These are phyloP conservation scores for Chaetophractus vellerosus DNA, from an alignment of 2,797 vertebrate genomes.

Conservation along the genomic window DNA sequence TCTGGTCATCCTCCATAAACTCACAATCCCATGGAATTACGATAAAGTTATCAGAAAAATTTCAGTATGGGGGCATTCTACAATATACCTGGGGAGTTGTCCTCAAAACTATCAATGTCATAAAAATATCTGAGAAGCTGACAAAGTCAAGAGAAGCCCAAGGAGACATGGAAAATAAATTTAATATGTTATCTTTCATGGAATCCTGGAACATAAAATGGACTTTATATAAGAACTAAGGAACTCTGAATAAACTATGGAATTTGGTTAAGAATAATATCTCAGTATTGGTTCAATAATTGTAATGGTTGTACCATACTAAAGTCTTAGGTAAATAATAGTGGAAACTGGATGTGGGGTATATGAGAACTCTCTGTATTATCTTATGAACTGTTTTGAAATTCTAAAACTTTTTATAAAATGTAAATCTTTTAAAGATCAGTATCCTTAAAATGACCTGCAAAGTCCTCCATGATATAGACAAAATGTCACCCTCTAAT, in stretches of 20 bases:
- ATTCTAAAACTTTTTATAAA: not conserved
- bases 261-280: not conserved
- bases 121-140: not conserved
- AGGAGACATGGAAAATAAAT: not conserved
- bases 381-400: not conserved
- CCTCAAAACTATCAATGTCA: not conserved
- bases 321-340: not conserved
- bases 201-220: not conserved
- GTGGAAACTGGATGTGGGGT: not conserved
- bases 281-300: not conserved
- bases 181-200: not conserved
- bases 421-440: not conserved
- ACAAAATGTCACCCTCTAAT: rapidly evolving
- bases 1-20: not conserved
- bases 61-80: not conserved
- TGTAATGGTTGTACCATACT: not conserved
- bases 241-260: not conserved
- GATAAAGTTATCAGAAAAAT: not conserved
- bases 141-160: not conserved
- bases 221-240: not conserved
- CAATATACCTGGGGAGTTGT: not conserved
- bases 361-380: not conserved
- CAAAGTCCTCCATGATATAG: not conserved
- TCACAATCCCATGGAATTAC: not conserved
- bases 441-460: not conserved